Evolutionary conservation across 2,888 invertebrate species (phyloP), one percentile per base, ranked within the genome.

Genomic region (Litoditis marina): DNA sequence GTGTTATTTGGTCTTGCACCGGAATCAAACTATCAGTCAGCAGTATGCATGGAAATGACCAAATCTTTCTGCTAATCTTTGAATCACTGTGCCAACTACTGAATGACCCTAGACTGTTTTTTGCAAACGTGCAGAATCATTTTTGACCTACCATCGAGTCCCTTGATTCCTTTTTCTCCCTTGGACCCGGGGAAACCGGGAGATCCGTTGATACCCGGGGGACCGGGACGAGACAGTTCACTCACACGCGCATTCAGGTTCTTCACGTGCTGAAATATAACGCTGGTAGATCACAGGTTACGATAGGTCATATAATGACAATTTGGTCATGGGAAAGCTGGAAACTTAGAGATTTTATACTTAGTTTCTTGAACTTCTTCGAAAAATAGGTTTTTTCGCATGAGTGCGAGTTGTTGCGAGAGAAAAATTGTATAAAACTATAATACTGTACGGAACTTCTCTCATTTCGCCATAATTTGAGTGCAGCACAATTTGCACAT

Each of bases 201-300:
- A 8, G 72, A 72, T 32, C 76, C 76, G 52, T 76, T 76, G 31
- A 71, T 58, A 46, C 76, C 76, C 1, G 76, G 76, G n/a, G 76
- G 73, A 13, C 76, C 76, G 1, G 74, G 69, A 39, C 71, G 57
- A 11, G 73, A 72, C 32, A 76, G 60, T 11, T 76, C 74, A 52
- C 68, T 71, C 27, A 76, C 73, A 19, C 76, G 58, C 19, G 73
- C 73, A 47, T 76, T 76, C 36, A 76, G 51, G 39, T 76, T 76
- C 55, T 76, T 76, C 6, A 76, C 71, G 55, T 76, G 76, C 75
- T 75, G 58, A 36, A 73, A 66, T 49, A 5, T 52, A 32, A n/a
- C 6, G n/a, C n/a, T 19, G 7, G 30, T 16, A n/a, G n/a, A n/a
- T n/a, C n/a, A n/a, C n/a, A n/a, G n/a, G n/a, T n/a, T n/a, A n/a